Conservation (phyloP, 2,113 vertebrate genomes). For the Caretta caretta region DNA sequence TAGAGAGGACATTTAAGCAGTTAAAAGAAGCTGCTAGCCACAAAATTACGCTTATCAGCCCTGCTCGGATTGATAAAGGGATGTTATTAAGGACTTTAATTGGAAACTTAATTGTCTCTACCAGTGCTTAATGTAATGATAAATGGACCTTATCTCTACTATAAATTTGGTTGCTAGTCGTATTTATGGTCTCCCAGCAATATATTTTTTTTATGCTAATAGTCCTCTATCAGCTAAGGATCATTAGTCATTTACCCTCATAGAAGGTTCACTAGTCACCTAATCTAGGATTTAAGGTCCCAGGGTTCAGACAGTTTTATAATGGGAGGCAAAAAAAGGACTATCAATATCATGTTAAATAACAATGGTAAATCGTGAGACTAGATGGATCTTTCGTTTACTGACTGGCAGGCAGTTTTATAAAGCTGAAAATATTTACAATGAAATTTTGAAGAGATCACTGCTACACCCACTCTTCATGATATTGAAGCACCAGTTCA, state of each 20-base stretch:
- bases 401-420: not conserved
- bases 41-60: not conserved
- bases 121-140: not conserved
- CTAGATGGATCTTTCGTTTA: not conserved
- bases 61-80: not conserved
- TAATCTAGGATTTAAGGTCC: not conserved
- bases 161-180: not conserved
- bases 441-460: not conserved
- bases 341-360: not conserved
- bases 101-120: not conserved
- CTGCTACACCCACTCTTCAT: not conserved
- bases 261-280: not conserved
- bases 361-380: not conserved
- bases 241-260: not conserved
- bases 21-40: not conserved
- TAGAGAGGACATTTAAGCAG: not conserved
- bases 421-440: not conserved
- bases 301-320: not conserved
- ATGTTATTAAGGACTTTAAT: not conserved
- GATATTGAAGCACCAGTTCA: not conserved
- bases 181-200: not conserved
- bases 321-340: not conserved
- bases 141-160: not conserved
- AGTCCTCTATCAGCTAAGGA: not conserved
- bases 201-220: not conserved